These are phyloP conservation scores for Champsocephalus gunnari DNA, from an alignment of 2,797 vertebrate genomes.

Conservation along the genomic window DNA sequence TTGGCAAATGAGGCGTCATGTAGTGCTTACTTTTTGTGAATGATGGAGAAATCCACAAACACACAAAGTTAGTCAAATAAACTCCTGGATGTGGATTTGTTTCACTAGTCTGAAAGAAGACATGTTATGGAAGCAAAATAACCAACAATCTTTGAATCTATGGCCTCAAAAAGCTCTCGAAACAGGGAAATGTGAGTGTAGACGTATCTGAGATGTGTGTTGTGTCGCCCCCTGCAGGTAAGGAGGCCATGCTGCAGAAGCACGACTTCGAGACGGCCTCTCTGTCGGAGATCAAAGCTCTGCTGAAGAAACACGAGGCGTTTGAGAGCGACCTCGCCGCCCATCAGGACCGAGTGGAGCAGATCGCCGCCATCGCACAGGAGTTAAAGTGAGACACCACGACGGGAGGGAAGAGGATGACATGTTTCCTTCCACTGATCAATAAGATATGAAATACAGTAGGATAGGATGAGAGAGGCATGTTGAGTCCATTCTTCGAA, in stretches of 20 bases:
- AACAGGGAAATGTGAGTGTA: not conserved
- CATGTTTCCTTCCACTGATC: too few relatives aligned
- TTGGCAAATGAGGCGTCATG: too few relatives aligned
- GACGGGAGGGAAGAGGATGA: too few relatives aligned
- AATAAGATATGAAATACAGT: not conserved
- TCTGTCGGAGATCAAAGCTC: conserved; percentile 96
- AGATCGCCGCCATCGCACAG: conserved; percentile 98
- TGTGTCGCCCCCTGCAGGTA: conserved; percentile 83
- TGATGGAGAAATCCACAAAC: too few relatives aligned
- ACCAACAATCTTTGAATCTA: too few relatives aligned
- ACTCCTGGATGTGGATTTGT: too few relatives aligned
- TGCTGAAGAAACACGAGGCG: conserved; percentile 98
- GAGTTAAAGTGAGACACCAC: conserved; percentile 91
- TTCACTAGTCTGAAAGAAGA: too few relatives aligned
- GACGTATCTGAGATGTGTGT: not conserved
- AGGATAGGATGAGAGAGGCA: not conserved
- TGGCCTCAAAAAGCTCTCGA: not conserved
- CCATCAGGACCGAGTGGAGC: conserved; percentile 98
- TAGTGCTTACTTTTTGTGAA: too few relatives aligned
- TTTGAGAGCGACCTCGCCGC: conserved; percentile 98
- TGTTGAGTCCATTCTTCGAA: too few relatives aligned
- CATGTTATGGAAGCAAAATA: too few relatives aligned
- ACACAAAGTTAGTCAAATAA: too few relatives aligned
- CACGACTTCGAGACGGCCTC: conserved; percentile 95
- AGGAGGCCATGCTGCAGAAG: conserved; percentile 94